phyloP scores from a whole-genome alignment of 2,888 invertebrate species.

The Temnothorax ravouxi region DNA sequence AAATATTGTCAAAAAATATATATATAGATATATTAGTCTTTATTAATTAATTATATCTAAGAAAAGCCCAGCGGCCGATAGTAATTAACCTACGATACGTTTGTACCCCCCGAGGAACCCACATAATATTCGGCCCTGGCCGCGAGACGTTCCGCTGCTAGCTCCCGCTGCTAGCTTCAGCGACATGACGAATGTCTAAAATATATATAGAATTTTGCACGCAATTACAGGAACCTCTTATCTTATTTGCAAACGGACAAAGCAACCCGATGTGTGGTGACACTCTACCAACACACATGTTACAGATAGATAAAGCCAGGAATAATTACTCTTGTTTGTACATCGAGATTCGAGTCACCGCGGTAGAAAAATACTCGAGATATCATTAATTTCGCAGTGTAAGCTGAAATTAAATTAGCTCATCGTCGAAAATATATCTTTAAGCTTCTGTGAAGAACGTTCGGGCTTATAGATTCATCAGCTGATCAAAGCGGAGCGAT shows the following conservation, averaged over 20 bases:
- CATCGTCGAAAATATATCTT: slow-evolving; percentile 18
- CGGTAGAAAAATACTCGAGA: slow-evolving; percentile 16
- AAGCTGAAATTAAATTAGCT: slow-evolving; percentile 12
- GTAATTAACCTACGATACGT: too few relatives aligned
- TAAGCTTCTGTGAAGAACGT: background rate
- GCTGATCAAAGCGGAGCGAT: background rate
- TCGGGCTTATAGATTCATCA: slow-evolving; percentile 7
- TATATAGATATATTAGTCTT: too few relatives aligned
- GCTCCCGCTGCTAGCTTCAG: too few relatives aligned
- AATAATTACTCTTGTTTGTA: slow-evolving; percentile 12
- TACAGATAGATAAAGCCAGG: background rate
- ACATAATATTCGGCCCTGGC: too few relatives aligned
- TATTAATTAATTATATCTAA: too few relatives aligned
- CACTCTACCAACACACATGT: background rate
- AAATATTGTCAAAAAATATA: too few relatives aligned
- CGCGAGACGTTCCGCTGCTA: too few relatives aligned
- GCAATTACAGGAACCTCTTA: background rate
- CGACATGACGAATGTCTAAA: too few relatives aligned
- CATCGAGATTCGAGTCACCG: background rate
- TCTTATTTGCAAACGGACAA: slow-evolving; percentile 21
- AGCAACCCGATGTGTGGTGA: background rate
- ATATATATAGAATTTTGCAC: background rate
- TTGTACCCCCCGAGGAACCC: too few relatives aligned
- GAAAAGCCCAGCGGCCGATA: too few relatives aligned
- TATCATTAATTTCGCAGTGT: slow-evolving; percentile 3